These are phyloP conservation scores for Ips typographus DNA, from an alignment of 1,140 invertebrate genomes.

Conservation along the genomic window DNA sequence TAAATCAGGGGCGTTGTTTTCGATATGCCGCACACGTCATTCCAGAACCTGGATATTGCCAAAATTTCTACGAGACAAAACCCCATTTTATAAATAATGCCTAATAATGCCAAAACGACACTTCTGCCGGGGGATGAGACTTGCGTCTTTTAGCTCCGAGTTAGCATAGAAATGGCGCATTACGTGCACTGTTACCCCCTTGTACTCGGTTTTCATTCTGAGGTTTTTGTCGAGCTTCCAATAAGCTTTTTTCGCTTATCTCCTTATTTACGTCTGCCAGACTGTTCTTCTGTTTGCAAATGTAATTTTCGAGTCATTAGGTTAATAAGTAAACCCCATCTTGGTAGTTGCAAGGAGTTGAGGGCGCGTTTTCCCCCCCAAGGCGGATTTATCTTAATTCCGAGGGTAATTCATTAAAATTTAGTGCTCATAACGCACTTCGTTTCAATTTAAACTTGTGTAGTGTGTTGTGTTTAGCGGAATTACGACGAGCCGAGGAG, in stretches of 20 bases:
- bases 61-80: constrained; percentile 27
- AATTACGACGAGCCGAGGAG: constrained; percentile 25
- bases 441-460: constrained; percentile 33
- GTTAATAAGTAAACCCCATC: too few relatives aligned
- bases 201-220: constrained; percentile 13
- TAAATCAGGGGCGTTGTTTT: neutral
- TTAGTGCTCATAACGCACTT: constrained; percentile 34
- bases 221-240: constrained; percentile 2
- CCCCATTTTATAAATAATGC: constrained; percentile 33
- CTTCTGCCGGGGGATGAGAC: constrained; percentile 23
- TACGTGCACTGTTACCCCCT: constrained; percentile 29
- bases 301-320: too few relatives aligned
- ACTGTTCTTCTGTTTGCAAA: too few relatives aligned
- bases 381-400: constrained; percentile 28
- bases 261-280: too few relatives aligned
- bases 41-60: constrained; percentile 19
- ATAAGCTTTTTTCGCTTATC: neutral
- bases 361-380: neutral
- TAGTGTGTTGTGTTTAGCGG: constrained; percentile 20
- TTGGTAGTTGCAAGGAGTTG: too few relatives aligned
- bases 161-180: constrained; percentile 38
- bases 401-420: constrained; percentile 31
- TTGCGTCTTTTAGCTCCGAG: constrained; percentile 36
- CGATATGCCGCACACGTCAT: constrained; percentile 27
- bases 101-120: constrained; percentile 31